Percentiles rank a stretch among this genome's conserved stretches.
phyloP scores from a whole-genome alignment of 2,888 invertebrate species.

The Iphiclides podalirius region DNA sequence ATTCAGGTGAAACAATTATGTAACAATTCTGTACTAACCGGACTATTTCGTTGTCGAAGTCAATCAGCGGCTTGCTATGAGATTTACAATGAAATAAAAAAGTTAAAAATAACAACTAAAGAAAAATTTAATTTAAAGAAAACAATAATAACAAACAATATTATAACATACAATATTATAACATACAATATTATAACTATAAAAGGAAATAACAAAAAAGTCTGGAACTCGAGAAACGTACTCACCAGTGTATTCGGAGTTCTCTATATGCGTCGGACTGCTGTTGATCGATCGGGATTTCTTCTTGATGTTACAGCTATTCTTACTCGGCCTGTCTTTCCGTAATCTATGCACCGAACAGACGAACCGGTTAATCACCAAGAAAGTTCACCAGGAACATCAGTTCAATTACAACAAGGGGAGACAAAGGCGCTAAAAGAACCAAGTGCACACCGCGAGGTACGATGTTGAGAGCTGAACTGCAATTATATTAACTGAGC shows the following conservation, averaged over 20 bases:
- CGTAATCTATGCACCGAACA: conserved; percentile 44
- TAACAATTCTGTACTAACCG: too few species aligned
- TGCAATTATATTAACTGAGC: not conserved
- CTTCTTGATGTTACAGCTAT: conserved; percentile 57
- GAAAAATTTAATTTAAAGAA: not conserved
- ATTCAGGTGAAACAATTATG: too few species aligned
- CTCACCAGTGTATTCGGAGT: conserved; percentile 62
- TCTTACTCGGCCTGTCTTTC: conserved; percentile 63
- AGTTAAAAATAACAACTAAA: conserved; percentile 27
- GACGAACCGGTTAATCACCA: not conserved
- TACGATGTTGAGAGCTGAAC: not conserved
- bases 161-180: too few species aligned
- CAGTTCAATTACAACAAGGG: not conserved
- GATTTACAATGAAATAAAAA: conserved; percentile 31
- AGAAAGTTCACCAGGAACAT: not conserved
- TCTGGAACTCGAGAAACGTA: conserved; percentile 31
- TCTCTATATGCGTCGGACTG: conserved; percentile 60
- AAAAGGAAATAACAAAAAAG: too few species aligned
- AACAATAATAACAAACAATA: too few species aligned
- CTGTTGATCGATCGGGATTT: conserved; percentile 53
- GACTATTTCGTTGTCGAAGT: conserved; percentile 72
- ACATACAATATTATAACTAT: too few species aligned
- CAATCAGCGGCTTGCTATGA: conserved; percentile 66
- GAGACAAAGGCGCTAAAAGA: too few species aligned
- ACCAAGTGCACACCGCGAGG: not conserved